Conservation (phyloP, 1,140 invertebrate species). For the Anoplophora glabripennis region DNA sequence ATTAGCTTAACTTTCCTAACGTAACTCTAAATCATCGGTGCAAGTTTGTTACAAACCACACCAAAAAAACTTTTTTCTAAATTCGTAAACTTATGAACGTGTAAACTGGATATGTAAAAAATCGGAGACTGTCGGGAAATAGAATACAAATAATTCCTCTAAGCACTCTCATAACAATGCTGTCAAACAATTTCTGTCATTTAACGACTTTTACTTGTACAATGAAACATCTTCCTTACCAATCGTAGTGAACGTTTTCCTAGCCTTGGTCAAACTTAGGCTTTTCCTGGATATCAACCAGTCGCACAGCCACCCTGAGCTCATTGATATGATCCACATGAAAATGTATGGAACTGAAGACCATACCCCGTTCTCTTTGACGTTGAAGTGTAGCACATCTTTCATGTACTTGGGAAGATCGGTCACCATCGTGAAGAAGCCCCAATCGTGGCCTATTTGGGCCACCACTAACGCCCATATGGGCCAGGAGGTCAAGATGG, state of each 20-base stretch:
- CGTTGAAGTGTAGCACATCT: conserved; percentile 80
- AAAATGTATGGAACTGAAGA: conserved; percentile 68
- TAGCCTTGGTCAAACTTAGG: conserved; percentile 60
- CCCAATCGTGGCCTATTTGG: conserved; percentile 87
- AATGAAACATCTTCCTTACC: conserved; percentile 50
- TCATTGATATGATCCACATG: conserved; percentile 72
- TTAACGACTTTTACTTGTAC: too few relatives aligned
- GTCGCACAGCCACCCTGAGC: conserved; percentile 66
- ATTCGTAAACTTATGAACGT: too few relatives aligned
- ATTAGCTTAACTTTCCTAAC: too few relatives aligned
- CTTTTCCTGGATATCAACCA: conserved; percentile 59
- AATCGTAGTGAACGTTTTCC: conserved; percentile 72
- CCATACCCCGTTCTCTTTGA: conserved; percentile 66
- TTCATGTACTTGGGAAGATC: conserved; percentile 92
- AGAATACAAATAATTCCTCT: too few relatives aligned
- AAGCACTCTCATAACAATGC: too few relatives aligned
- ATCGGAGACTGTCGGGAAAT: too few relatives aligned
- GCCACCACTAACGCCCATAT: conserved; percentile 73
- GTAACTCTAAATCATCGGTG: too few relatives aligned
- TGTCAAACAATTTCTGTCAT: too few relatives aligned
- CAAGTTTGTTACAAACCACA: too few relatives aligned
- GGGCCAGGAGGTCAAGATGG: conserved; percentile 71
- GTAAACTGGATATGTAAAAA: too few relatives aligned
- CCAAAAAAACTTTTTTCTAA: too few relatives aligned
- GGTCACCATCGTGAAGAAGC: conserved; percentile 90